Evolutionary conservation across 1,140 invertebrate genomes (phyloP), one percentile per base, ranked within the genome.

Genomic region (Caenorhabditis remanei): DNA sequence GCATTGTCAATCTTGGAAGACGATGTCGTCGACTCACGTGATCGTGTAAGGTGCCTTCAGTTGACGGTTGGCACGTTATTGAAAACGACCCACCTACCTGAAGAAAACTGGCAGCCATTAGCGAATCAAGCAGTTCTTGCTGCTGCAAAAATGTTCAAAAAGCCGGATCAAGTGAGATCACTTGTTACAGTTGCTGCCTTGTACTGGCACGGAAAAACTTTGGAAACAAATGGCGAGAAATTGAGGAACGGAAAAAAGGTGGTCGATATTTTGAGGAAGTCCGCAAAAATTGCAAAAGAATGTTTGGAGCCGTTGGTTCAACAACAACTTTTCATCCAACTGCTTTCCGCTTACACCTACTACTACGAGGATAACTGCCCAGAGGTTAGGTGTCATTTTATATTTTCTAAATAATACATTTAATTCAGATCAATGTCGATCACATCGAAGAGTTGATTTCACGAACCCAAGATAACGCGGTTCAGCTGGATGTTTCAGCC

Each of bases 1-100:
- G 97, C 97, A 0, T 99, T 99, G 93, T 97, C 97, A 0, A 94
- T 99, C 79, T 99, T 99, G 91, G 98, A 99, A 93, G 98, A 99
- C 93, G 98, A 99, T 93, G 98, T 99, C 90, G 97, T 96, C 9
- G 98, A 99, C 92, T 98, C 96, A 71, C 98, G 98, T 93, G 96
- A 97, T 46, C 98, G 99, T 93, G 93, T 99, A 67, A 96, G 97
- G 1, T 97, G 97, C 21, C 97, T 99, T 67, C 97, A 96, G 0
- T 94, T 99, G 2, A 97, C 99, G 50, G 97, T 98, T 87, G 96
- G 96, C 56, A 98, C 97, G 0, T 95, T 99, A 87, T 97, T 99
- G 93, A 96, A 97, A 93, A 97, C 98, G 94, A 89, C 90, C 0
- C 97, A 96, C 88, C 97, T 99, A 91, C 95, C 95, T 87, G 97